Base-by-base conservation (phyloP, 2,113 vertebrate genomes). In the Myiopsitta monachus region DNA sequence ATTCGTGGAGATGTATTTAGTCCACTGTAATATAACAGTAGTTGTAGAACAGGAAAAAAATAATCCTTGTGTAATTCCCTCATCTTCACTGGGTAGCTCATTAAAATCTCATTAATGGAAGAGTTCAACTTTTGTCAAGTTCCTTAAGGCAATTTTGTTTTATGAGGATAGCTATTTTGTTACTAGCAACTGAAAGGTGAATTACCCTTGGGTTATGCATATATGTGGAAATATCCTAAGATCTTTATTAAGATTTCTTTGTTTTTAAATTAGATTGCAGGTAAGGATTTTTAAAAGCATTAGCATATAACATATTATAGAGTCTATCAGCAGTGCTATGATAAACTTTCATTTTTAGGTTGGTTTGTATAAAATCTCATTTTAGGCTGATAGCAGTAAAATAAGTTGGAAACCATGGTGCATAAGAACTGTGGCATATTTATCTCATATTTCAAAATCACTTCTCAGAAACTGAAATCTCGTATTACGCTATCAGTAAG, bases 61-160 rank as follows among this genome's bases (percentile, higher is more conserved):
- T 17, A 54, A 30, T 54, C 43, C 23, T 44, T 12, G 2, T 68
- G n/a, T 74, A 88, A 88, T 72, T 90, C 27, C 39, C 33, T 86
- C 74, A 26, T 78, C 66, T 85, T 97, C 91, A 68, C 73, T 94
- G 86, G 78, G 78, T 59, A 96, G 86, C 87, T 97, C 94, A 97
- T 98, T 98, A 98, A 97, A 98, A 97, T 97, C 93, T 97, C 93
- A 93, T 97, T 97, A 96, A 92, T 95, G 41, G 91, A 91, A 94
- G 66, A 73, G 93, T 97, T 97, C 96, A 70, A 82, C 92, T 97
- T 94, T 85, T 94, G 85, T 88, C 90, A 92, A 83, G 62, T 91
- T 97, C 95, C 92, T 96, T 83, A 78, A 95, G 93, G 97, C 93
- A 94, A 95, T 18, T 95, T 93, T 95, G 33, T 96, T 89, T 78